phyloP scores from a whole-genome alignment of 1,140 invertebrate species.

The Zaprionus inermis region DNA sequence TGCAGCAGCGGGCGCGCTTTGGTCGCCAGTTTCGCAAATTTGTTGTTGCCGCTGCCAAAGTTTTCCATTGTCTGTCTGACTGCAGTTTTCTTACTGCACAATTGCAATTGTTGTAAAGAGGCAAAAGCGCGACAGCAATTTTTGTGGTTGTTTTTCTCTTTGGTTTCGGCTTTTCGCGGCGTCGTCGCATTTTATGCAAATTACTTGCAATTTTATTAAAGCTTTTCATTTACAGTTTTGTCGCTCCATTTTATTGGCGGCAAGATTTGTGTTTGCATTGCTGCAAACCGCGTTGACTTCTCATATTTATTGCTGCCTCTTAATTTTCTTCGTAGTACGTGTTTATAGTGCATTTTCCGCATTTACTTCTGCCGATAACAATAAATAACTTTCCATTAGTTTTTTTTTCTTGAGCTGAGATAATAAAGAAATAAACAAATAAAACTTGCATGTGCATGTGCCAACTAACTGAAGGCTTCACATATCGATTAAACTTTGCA shows the following conservation, averaged over 20 bases:
- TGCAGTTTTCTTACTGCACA: slow-evolving; percentile 67
- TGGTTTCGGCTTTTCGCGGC: neutral
- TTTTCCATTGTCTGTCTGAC: slow-evolving; percentile 68
- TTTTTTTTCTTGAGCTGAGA: slow-evolving; percentile 10
- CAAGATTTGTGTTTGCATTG: slow-evolving; percentile 40
- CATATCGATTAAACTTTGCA: slow-evolving; percentile 80
- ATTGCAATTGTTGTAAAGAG: slow-evolving; percentile 40
- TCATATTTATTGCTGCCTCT: slow-evolving; percentile 68
- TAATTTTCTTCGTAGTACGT: slow-evolving; percentile 60
- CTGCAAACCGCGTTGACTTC: slow-evolving; percentile 61
- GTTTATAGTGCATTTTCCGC: slow-evolving; percentile 64
- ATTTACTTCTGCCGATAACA: slow-evolving; percentile 25
- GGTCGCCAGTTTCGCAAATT: slow-evolving; percentile 49
- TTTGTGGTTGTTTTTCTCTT: slow-evolving; percentile 61
- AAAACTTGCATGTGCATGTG: slow-evolving; percentile 18
- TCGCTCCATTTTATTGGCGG: slow-evolving; percentile 70
- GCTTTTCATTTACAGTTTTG: slow-evolving; percentile 78
- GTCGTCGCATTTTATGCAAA: slow-evolving; percentile 71
- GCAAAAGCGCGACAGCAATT: slow-evolving; percentile 49
- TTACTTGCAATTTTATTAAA: slow-evolving; percentile 71
- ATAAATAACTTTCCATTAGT: slow-evolving; percentile 5
- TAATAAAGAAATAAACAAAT: slow-evolving; percentile 28
- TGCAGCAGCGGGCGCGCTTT: slow-evolving; percentile 26
- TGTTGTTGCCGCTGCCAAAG: slow-evolving; percentile 57
- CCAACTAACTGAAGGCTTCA: slow-evolving; percentile 61